These are phyloP conservation scores for Galerucella calmariensis DNA, from an alignment of 2,888 invertebrate genomes.

Conservation along the genomic window DNA sequence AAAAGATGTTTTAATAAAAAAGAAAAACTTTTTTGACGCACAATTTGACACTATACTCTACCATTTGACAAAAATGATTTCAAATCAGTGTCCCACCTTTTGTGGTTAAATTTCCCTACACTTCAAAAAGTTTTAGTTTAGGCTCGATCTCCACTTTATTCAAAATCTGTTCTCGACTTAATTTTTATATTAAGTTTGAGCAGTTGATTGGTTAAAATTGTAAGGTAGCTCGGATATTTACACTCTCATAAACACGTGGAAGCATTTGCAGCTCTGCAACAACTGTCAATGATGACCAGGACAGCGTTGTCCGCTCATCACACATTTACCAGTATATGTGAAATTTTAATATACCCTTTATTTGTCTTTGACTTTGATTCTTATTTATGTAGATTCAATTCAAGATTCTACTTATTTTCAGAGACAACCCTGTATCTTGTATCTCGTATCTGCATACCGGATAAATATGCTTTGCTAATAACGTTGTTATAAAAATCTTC, in stretches of 20 bases:
- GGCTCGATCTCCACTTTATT: not conserved
- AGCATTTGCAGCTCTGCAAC: not conserved
- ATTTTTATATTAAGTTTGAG: not conserved
- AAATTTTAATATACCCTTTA: no score
- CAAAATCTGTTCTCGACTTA: not conserved
- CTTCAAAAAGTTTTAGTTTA: not conserved
- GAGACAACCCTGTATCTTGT: no score
- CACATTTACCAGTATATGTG: no score
- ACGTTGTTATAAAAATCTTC: no score
- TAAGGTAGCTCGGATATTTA: not conserved
- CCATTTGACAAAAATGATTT: not conserved
- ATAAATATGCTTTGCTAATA: no score
- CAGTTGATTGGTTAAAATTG: not conserved
- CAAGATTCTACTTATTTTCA: no score
- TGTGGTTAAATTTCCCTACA: not conserved
- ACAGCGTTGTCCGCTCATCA: not conserved
- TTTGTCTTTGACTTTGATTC: no score
- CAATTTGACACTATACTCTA: slow-evolving; percentile 10
- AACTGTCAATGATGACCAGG: not conserved
- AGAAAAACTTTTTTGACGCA: slow-evolving; percentile 21
- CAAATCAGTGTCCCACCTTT: not conserved
- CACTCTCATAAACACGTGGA: slow-evolving; percentile 11
- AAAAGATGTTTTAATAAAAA: slow-evolving; percentile 36
- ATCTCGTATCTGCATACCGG: no score
- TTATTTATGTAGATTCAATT: no score